Evolutionary conservation across 2,797 vertebrate genomes (phyloP).

Genomic region (Hypotaenidia philippensis): DNA sequence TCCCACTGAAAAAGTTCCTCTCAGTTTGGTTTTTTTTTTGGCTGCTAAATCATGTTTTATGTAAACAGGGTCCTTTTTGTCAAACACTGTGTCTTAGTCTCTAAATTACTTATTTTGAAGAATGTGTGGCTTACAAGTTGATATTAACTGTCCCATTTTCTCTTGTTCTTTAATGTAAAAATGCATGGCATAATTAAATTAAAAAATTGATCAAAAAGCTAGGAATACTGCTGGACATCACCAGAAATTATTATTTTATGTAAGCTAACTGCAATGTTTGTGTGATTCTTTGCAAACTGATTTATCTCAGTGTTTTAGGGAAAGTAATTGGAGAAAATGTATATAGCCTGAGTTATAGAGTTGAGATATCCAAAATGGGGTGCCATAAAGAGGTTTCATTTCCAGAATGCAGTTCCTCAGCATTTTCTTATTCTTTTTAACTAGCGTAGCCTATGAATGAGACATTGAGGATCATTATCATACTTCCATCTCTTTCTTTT

Average conservation of each 20-base stretch:
- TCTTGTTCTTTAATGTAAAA: not conserved
- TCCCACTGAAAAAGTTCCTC: not conserved
- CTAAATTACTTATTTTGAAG: not conserved
- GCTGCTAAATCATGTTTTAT: not conserved
- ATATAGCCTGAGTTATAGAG: not conserved
- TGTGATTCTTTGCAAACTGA: not conserved
- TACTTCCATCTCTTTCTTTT: not conserved
- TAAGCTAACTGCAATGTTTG: not conserved
- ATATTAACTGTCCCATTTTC: not conserved
- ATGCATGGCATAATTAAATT: not conserved
- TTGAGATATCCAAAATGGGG: not conserved
- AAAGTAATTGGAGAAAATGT: not conserved
- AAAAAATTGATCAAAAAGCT: not conserved
- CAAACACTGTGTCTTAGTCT: not conserved
- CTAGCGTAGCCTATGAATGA: not conserved
- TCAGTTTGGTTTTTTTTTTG: not conserved
- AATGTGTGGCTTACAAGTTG: not conserved
- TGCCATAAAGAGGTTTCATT: not conserved
- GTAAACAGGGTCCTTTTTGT: not conserved
- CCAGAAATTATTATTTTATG: not conserved
- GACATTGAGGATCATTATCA: not conserved
- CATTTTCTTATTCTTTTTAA: slow-evolving; percentile 1
- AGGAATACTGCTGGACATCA: not conserved
- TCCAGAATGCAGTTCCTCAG: not conserved
- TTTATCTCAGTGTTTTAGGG: not conserved